These are phyloP conservation scores for Heteromyza rotundicornis DNA, from an alignment of 2,888 invertebrate species.

Conservation along the genomic window DNA sequence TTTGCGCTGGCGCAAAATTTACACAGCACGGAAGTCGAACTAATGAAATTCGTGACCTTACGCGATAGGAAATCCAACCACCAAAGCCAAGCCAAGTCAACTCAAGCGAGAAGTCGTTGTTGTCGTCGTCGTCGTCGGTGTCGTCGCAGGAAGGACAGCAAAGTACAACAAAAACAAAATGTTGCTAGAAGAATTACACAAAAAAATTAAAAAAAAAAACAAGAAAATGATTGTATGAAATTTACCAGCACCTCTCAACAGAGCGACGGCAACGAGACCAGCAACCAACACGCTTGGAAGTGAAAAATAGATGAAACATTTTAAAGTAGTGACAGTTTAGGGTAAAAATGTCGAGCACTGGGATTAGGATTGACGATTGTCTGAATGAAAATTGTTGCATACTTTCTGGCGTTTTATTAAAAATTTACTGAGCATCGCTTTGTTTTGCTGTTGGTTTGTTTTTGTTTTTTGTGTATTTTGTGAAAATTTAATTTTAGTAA, in stretches of 20 bases:
- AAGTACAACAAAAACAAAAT: conserved; percentile 5
- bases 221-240: not conserved
- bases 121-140: too few species aligned
- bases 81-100: conserved; percentile 18
- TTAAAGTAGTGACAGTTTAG: not conserved
- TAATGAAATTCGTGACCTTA: conserved; percentile 60
- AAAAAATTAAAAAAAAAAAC: not conserved
- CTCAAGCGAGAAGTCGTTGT: too few species aligned
- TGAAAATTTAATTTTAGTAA: too few species aligned
- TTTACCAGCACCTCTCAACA: not conserved
- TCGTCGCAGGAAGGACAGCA: conserved; percentile 26
- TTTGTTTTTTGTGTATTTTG: too few species aligned
- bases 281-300: not conserved
- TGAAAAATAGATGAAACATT: not conserved
- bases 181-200: not conserved
- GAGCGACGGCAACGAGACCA: too few species aligned
- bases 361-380: too few species aligned
- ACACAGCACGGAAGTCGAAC: conserved; percentile 25
- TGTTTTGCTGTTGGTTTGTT: too few species aligned
- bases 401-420: too few species aligned
- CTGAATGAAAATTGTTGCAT: too few species aligned
- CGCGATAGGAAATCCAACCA: conserved; percentile 20
- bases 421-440: too few species aligned
- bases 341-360: not conserved
- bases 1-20: not conserved